A percentile compares a stretch with the other conserved stretches of the same genome.
Evolutionary conservation across 2,113 vertebrate genomes (phyloP).

Genomic region (Collichthys lucidus): DNA sequence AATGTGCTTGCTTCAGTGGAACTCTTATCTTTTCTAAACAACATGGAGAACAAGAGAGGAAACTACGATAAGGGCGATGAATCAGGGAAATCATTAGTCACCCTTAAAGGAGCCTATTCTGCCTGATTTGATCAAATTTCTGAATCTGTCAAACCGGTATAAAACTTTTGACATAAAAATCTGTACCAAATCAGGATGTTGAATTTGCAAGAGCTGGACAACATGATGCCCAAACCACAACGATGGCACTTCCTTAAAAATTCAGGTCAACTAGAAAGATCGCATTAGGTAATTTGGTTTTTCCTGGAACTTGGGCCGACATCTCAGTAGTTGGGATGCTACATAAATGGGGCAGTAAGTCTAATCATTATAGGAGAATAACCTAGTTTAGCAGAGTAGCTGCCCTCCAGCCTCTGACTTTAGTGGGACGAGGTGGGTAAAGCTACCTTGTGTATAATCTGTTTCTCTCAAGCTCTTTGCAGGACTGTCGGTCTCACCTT

Average conservation of each 20-base stretch:
- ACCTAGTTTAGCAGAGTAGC: too few species aligned
- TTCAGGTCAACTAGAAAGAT: background rate
- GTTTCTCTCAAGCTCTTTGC: too few species aligned
- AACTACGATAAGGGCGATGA: background rate
- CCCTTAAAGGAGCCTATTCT: background rate
- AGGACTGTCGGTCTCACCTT: conserved; percentile 75
- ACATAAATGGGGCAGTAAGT: too few species aligned
- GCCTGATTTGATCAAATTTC: too few species aligned
- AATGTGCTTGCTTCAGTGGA: background rate
- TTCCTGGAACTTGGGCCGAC: background rate
- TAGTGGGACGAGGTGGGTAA: too few species aligned
- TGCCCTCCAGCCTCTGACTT: too few species aligned
- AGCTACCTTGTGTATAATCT: too few species aligned
- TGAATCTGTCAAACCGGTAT: background rate
- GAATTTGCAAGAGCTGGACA: too few species aligned
- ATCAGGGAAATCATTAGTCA: background rate
- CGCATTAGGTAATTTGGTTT: background rate
- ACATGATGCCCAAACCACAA: background rate
- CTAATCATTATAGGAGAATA: too few species aligned
- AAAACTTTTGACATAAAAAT: background rate
- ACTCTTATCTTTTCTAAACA: conserved; percentile 1
- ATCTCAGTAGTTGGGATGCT: too few species aligned
- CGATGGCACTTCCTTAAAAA: background rate
- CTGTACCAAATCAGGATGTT: background rate
- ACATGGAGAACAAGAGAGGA: background rate